Percentiles rank a stretch among this genome's conserved stretches.
These are phyloP conservation scores for Ptychodera flava DNA, from an alignment of 35 echinoderm and acorn worm species.

Conservation along the genomic window DNA sequence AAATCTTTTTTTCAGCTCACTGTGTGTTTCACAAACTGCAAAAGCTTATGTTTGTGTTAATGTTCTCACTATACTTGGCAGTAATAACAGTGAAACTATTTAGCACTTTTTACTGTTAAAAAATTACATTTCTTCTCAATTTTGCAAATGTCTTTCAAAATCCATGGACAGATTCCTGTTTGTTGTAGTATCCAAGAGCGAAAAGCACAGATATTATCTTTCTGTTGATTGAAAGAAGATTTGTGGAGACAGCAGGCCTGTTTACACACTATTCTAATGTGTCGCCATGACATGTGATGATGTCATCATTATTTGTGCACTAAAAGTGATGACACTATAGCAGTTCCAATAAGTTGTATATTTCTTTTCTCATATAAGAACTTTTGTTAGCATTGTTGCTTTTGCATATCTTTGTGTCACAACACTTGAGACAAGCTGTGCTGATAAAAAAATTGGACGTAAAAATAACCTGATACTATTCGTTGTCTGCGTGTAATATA, in stretches of 20 bases:
- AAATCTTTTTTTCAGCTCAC: too few relatives aligned
- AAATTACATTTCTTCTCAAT: background rate
- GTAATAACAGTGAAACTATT: background rate
- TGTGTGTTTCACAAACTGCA: too few relatives aligned
- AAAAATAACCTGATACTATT: too few relatives aligned
- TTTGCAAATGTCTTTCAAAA: too few relatives aligned
- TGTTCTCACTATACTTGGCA: too few relatives aligned
- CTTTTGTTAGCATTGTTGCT: background rate
- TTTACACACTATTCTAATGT: background rate
- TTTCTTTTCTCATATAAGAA: background rate
- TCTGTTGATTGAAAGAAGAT: background rate
- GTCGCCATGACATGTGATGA: background rate
- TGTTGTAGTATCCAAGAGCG: background rate
- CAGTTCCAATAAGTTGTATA: too few relatives aligned
- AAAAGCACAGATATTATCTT: background rate
- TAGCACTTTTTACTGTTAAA: background rate
- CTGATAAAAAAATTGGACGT: background rate
- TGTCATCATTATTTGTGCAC: too few relatives aligned
- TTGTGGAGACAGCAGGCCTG: background rate
- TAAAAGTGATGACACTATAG: background rate
- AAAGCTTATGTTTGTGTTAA: too few relatives aligned
- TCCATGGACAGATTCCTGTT: background rate
- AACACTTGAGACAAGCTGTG: background rate
- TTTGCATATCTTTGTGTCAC: background rate
- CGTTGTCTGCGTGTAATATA: too few relatives aligned